Evolutionary conservation across 1,140 invertebrate species (phyloP).

Genomic region (Heliconius hewitsoni): DNA sequence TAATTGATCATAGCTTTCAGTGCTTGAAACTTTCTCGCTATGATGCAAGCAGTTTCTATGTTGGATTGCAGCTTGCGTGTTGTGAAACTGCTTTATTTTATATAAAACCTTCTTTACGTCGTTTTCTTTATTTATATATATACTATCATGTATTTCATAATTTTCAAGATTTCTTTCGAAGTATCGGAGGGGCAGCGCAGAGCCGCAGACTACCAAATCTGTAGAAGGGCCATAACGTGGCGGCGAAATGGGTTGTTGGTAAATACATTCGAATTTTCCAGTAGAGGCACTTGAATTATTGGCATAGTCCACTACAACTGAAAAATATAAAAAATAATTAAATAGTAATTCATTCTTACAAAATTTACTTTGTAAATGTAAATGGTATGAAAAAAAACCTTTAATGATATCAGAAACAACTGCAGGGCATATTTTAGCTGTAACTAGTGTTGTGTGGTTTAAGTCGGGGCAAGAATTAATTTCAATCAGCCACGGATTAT

Average conservation of each 20-base stretch:
- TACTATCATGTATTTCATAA: slow-evolving; percentile 47
- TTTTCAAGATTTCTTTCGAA: slow-evolving; percentile 58
- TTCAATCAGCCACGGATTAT: slow-evolving; percentile 94
- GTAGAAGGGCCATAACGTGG: slow-evolving; percentile 51
- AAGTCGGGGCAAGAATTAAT: slow-evolving; percentile 96
- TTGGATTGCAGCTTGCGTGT: slow-evolving; percentile 39
- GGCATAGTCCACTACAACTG: slow-evolving; percentile 83
- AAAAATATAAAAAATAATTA: slow-evolving; percentile 42
- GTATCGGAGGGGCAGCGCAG: slow-evolving; percentile 56
- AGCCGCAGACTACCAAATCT: slow-evolving; percentile 58
- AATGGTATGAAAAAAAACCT: slow-evolving; percentile 81
- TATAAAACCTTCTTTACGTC: slow-evolving; percentile 51
- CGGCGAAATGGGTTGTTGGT: slow-evolving; percentile 64
- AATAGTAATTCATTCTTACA: neutral
- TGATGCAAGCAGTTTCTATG: slow-evolving; percentile 13
- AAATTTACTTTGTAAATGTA: neutral
- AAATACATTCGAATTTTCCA: slow-evolving; percentile 82
- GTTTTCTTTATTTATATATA: slow-evolving; percentile 49
- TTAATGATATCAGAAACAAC: slow-evolving; percentile 94
- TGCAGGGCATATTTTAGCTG: slow-evolving; percentile 89
- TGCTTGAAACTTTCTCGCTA: neutral
- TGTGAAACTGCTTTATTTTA: slow-evolving; percentile 48
- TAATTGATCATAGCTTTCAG: neutral
- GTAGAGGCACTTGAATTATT: slow-evolving; percentile 77
- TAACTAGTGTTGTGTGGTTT: slow-evolving; percentile 90